Conservation (phyloP, 2,797 vertebrate genomes). For the Chaetophractus vellerosus region DNA sequence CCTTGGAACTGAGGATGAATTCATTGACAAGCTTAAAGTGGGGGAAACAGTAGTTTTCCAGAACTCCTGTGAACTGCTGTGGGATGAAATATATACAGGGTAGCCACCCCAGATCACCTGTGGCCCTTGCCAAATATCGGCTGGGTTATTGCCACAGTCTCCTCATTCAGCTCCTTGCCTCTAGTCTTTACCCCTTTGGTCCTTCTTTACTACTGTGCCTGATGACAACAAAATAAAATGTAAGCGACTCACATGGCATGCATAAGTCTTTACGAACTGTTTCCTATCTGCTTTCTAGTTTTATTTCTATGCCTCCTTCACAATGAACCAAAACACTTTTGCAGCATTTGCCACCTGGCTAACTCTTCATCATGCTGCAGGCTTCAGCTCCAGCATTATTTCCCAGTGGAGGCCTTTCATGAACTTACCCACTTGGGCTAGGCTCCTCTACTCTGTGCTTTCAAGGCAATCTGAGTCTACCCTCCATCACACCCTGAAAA, state of each 20-base stretch:
- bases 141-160: neutral
- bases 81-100: neutral
- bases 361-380: neutral
- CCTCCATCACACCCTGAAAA: neutral
- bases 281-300: neutral
- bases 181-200: neutral
- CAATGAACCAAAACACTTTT: neutral
- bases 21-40: neutral
- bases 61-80: neutral
- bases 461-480: neutral
- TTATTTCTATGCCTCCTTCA: neutral
- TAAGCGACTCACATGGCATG: neutral
- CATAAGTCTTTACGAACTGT: neutral
- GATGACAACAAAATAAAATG: neutral
- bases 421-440: neutral
- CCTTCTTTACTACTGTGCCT: neutral
- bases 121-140: neutral
- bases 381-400: neutral
- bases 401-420: neutral
- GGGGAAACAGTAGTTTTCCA: neutral
- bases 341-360: neutral
- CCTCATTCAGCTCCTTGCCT: neutral
- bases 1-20: constrained; percentile 1
- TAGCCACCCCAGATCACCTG: neutral
- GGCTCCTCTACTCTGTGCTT: neutral